These are phyloP conservation scores for Heteromyza rotundicornis DNA, from an alignment of 2,888 invertebrate species.

Conservation along the genomic window DNA sequence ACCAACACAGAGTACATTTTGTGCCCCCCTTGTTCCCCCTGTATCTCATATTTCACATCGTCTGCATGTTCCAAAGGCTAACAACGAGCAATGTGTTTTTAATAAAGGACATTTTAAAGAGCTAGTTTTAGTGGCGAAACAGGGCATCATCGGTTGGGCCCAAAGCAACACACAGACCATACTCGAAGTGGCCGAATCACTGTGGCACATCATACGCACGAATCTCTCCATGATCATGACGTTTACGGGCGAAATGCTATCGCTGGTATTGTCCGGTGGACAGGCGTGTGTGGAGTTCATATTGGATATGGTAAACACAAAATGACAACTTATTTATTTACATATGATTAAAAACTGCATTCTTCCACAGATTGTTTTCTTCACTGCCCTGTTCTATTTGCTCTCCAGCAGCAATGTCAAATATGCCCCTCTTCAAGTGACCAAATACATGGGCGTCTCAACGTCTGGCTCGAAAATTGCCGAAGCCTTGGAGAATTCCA, in stretches of 20 bases:
- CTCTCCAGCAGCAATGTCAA: constrained; percentile 83
- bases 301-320: constrained; percentile 73
- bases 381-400: constrained; percentile 95
- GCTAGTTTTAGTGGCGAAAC: constrained; percentile 63
- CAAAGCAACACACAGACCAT: constrained; percentile 90
- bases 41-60: no score
- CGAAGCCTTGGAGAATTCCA: constrained; percentile 82
- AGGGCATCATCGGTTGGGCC: constrained; percentile 79
- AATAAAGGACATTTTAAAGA: constrained; percentile 63
- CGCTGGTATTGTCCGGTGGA: constrained; percentile 85
- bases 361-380: constrained; percentile 89
- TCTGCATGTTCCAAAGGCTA: constrained; percentile 50
- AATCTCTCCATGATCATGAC: constrained; percentile 87
- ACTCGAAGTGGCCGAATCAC: constrained; percentile 81
- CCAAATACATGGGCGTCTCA: constrained; percentile 80
- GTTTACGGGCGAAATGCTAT: constrained; percentile 85
- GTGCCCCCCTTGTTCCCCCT: no score
- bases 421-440: constrained; percentile 92
- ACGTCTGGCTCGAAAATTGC: constrained; percentile 77
- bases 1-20: no score
- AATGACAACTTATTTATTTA: background rate
- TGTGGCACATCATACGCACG: constrained; percentile 91
- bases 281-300: constrained; percentile 88
- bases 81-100: constrained; percentile 58
- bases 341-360: no score